Conservation (phyloP, 2,888 invertebrate species). For the Plagodis pulveraria region DNA sequence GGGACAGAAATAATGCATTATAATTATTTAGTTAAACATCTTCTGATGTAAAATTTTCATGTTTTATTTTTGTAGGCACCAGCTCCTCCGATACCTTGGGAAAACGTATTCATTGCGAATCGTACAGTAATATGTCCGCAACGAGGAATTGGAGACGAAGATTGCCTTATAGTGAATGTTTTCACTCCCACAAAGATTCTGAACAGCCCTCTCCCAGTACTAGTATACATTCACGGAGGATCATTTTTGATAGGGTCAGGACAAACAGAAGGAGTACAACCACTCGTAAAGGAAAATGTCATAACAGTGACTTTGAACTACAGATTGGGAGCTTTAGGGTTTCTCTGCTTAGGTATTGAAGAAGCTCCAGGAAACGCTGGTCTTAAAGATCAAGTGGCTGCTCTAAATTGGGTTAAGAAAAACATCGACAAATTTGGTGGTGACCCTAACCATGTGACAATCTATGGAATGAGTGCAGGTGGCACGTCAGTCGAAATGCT, state of each 20-base stretch:
- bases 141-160: constrained; percentile 47
- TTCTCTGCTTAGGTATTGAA: constrained; percentile 62
- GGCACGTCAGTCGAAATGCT: constrained; percentile 63
- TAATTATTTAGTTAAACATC: not conserved
- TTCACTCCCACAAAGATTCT: constrained; percentile 42
- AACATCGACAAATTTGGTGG: constrained; percentile 70
- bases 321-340: constrained; percentile 71
- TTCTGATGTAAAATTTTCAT: not conserved
- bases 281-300: constrained; percentile 47
- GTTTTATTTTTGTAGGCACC: constrained; percentile 39
- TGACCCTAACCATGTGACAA: constrained; percentile 65
- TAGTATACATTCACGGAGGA: constrained; percentile 55
- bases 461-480: constrained; percentile 65
- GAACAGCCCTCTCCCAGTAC: constrained; percentile 40
- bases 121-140: constrained; percentile 48
- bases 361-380: constrained; percentile 72
- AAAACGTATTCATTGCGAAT: constrained; percentile 41
- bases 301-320: constrained; percentile 62
- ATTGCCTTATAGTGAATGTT: constrained; percentile 52
- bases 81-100: constrained; percentile 41
- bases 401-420: constrained; percentile 61
- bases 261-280: constrained; percentile 44
- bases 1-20: too few species aligned
- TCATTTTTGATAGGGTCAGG: constrained; percentile 49
- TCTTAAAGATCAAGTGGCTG: constrained; percentile 67